Evolutionary conservation across 2,113 vertebrate genomes (phyloP).

Genomic region (Brachyhypopomus gauderio): DNA sequence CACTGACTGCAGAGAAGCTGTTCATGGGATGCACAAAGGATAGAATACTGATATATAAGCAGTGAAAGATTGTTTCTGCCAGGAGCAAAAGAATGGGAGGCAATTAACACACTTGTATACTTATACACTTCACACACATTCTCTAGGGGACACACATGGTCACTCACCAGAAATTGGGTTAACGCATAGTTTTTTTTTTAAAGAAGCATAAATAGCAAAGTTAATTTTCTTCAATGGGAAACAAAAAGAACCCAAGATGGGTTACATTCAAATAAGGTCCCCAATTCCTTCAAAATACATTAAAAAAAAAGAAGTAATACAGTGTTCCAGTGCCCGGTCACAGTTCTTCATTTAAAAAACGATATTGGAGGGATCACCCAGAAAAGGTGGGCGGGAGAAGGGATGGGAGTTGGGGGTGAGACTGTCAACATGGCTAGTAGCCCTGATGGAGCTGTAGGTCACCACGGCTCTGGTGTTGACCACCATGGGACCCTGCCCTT

Average conservation of each 20-base stretch:
- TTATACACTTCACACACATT: conserved; percentile 67
- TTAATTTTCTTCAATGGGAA: conserved; percentile 64
- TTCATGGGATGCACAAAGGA: conserved; percentile 96
- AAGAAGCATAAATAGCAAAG: conserved; percentile 55
- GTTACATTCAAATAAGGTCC: conserved; percentile 74
- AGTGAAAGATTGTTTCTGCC: conserved; percentile 92
- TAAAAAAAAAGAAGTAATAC: conserved; percentile 71
- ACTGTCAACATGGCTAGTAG: too few relatives aligned
- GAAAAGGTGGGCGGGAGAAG: background rate
- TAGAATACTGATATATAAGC: conserved; percentile 86
- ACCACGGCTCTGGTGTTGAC: background rate
- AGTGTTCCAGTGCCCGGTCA: conserved; percentile 87
- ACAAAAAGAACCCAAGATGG: conserved; percentile 59
- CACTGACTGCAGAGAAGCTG: conserved; percentile 94
- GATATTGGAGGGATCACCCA: conserved; percentile 30
- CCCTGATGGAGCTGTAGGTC: background rate
- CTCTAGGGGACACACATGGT: conserved; percentile 56
- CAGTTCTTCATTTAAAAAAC: conserved; percentile 75
- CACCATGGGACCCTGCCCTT: conserved; percentile 14
- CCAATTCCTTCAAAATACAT: conserved; percentile 51
- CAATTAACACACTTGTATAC: conserved; percentile 67
- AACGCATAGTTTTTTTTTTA: conserved; percentile 12
- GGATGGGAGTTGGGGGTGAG: background rate
- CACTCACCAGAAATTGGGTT: conserved; percentile 10
- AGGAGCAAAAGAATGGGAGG: conserved; percentile 72